Conservation (phyloP, 2,797 vertebrate genomes). For the Rousettus madagascariensis region DNA sequence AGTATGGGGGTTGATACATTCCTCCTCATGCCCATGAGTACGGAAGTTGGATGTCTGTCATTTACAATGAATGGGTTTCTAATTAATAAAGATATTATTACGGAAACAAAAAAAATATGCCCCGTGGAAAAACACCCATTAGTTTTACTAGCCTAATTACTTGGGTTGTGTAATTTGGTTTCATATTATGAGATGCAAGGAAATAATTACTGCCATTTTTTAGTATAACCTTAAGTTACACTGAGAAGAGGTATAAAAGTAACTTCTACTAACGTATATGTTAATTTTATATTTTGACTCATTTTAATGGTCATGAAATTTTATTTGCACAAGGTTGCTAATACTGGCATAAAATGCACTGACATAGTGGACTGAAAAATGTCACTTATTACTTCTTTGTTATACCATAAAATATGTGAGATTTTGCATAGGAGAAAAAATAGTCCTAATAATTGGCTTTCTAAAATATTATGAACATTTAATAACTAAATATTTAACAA, state of each 20-base stretch:
- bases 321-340: slow-evolving; percentile 28
- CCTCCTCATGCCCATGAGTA: neutral
- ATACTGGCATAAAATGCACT: neutral
- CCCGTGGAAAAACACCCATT: neutral
- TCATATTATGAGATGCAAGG: slow-evolving; percentile 36
- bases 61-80: neutral
- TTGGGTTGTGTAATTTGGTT: neutral
- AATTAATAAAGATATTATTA: neutral
- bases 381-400: slow-evolving; percentile 2
- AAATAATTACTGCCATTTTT: slow-evolving; percentile 26
- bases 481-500: neutral
- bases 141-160: slow-evolving; percentile 44
- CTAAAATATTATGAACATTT: neutral
- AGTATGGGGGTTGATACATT: too few relatives aligned
- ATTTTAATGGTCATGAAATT: slow-evolving; percentile 35
- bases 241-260: slow-evolving; percentile 20
- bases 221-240: neutral
- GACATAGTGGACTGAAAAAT: neutral
- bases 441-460: neutral
- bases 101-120: slow-evolving; percentile 34
- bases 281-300: slow-evolving; percentile 27
- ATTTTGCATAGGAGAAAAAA: slow-evolving; percentile 13
- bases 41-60: neutral
- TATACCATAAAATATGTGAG: neutral
- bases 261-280: slow-evolving; percentile 24